Percentiles rank a stretch among this genome's conserved stretches.
These are phyloP conservation scores for Scomberomorus guttatus DNA, from an alignment of 2,797 vertebrate species.

Conservation along the genomic window DNA sequence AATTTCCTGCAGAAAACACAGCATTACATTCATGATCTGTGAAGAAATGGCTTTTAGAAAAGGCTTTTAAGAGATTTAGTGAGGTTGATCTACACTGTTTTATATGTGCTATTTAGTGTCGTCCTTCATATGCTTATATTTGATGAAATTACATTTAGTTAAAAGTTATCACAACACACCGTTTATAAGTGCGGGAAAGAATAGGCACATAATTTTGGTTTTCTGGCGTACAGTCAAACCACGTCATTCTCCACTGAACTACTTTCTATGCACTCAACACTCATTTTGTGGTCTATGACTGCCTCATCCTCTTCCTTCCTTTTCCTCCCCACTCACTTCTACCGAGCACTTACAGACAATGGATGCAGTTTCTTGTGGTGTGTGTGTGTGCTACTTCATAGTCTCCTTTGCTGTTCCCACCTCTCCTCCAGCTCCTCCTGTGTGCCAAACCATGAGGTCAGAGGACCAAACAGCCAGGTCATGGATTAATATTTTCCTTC, in stretches of 20 bases:
- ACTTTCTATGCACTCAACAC: slow-evolving; percentile 27
- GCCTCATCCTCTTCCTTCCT: slow-evolving; percentile 14
- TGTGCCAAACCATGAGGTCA: not conserved
- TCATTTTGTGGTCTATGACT: slow-evolving; percentile 32
- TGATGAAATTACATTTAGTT: not conserved
- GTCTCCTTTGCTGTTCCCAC: not conserved
- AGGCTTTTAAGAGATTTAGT: not conserved
- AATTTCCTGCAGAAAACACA: not conserved
- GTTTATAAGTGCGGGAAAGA: not conserved
- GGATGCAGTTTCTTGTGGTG: not conserved
- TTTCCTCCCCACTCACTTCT: not conserved
- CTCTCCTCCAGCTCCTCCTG: not conserved
- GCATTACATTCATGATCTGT: not conserved
- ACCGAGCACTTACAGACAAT: not conserved
- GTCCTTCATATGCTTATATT: not conserved
- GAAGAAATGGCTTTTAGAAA: no score
- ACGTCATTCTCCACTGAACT: not conserved
- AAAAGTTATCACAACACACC: not conserved
- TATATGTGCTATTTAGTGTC: not conserved
- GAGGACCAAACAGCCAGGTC: not conserved
- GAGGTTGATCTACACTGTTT: not conserved
- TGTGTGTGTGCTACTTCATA: not conserved
- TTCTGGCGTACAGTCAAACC: not conserved
- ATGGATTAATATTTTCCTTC: slow-evolving; percentile 3
- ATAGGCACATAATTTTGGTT: not conserved